phyloP scores from a whole-genome alignment of 2,888 invertebrate species.

The Eupithecia dodoneata region DNA sequence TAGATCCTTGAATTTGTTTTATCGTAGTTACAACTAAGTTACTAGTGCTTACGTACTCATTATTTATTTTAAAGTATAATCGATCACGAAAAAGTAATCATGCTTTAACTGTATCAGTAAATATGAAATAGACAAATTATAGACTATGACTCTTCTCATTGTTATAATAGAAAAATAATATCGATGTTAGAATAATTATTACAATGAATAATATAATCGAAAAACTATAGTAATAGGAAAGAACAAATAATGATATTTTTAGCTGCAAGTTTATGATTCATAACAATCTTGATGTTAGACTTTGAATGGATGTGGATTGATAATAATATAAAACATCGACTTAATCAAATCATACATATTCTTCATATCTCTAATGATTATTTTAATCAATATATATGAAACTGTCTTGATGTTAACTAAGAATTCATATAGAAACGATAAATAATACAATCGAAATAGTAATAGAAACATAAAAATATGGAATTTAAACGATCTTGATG shows the following conservation, averaged over 20 bases:
- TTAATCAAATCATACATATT: neutral
- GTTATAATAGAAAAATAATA: neutral
- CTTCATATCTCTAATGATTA: neutral
- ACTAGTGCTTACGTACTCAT: slow-evolving; percentile 58
- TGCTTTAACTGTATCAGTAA: neutral
- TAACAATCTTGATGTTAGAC: slow-evolving; percentile 5
- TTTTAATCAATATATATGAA: neutral
- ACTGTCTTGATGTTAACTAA: neutral
- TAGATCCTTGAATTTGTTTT: slow-evolving; percentile 48
- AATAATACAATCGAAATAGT: neutral
- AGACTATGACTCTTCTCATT: neutral
- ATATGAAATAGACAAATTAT: neutral
- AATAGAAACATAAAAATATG: neutral
- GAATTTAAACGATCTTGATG: neutral
- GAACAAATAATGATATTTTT: neutral
- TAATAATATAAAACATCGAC: neutral
- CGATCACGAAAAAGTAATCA: neutral
- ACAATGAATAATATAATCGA: slow-evolving; percentile 3
- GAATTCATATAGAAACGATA: neutral
- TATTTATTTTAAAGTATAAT: slow-evolving; percentile 20
- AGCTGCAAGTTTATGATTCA: neutral
- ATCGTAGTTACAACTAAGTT: slow-evolving; percentile 42
- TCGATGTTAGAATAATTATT: neutral
- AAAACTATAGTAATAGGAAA: neutral
- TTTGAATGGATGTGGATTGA: neutral